Percentiles rank a stretch among this genome's conserved stretches.
Evolutionary conservation across 2,888 invertebrate species (phyloP).

Genomic region (Gonocerus acuteangulatus): DNA sequence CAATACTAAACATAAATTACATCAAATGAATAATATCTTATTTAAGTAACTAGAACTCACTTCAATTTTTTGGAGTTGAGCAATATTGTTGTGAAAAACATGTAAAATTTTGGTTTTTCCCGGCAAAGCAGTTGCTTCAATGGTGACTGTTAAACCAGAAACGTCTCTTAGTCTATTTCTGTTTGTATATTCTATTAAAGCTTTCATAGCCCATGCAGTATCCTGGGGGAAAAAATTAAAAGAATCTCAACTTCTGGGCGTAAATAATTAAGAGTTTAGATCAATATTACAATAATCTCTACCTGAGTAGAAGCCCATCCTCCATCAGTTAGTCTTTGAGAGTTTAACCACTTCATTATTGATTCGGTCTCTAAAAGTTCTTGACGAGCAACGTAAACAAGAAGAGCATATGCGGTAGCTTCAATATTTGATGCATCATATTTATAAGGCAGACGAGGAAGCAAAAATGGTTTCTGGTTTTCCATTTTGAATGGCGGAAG

Average conservation of each 20-base stretch:
- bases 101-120: constrained; percentile 58
- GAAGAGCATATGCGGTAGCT: constrained; percentile 82
- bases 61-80: constrained; percentile 67
- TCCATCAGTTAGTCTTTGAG: constrained; percentile 75
- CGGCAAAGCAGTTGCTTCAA: constrained; percentile 75
- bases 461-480: constrained; percentile 82
- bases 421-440: constrained; percentile 89
- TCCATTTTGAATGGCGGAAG: constrained; percentile 76
- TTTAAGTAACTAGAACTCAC: too few species aligned
- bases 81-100: constrained; percentile 69
- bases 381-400: constrained; percentile 80
- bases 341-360: constrained; percentile 84
- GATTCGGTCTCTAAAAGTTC: constrained; percentile 66
- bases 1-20: too few species aligned
- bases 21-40: too few species aligned
- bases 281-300: constrained; percentile 3
- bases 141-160: constrained; percentile 63
- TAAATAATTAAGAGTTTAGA: neutral
- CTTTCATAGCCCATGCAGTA: constrained; percentile 79
- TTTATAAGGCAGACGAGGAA: constrained; percentile 78
- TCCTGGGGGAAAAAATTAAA: constrained; percentile 54
- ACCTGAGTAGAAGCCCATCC: constrained; percentile 82
- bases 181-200: constrained; percentile 81
- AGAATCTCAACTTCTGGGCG: neutral
- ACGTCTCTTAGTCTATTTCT: constrained; percentile 79